A percentile compares a stretch with the other conserved stretches of the same genome.
Evolutionary conservation across 2,888 invertebrate species (phyloP).

Genomic region (Glyphotaelius pellucidus): DNA sequence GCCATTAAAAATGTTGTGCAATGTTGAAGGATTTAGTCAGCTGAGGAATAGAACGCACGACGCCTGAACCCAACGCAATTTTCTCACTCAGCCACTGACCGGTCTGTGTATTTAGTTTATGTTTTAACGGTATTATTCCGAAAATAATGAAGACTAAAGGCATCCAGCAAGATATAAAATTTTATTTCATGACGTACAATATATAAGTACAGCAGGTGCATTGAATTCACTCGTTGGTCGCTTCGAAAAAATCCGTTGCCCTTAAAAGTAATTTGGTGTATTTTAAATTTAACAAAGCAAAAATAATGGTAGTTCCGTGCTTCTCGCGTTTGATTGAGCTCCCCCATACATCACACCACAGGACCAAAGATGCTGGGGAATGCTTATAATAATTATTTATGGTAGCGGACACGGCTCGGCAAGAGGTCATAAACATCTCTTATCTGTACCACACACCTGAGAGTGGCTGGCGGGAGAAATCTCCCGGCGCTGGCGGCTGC

Average conservation of each 20-base stretch:
- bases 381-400: constrained; percentile 47
- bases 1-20: too few relatives aligned
- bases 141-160: too few relatives aligned
- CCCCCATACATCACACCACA: constrained; percentile 51
- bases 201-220: background rate
- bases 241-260: background rate
- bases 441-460: constrained; percentile 44
- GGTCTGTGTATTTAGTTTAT: too few relatives aligned
- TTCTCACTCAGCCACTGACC: too few relatives aligned
- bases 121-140: too few relatives aligned
- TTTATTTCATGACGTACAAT: background rate
- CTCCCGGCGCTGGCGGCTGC: background rate
- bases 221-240: background rate
- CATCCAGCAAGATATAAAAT: background rate
- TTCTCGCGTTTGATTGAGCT: constrained; percentile 39
- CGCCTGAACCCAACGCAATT: too few relatives aligned
- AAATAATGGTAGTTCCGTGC: constrained; percentile 6
- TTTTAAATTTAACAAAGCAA: constrained; percentile 5
- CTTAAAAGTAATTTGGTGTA: background rate
- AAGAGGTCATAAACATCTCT: constrained; percentile 40
- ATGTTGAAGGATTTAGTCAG: too few relatives aligned
- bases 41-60: too few relatives aligned
- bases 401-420: constrained; percentile 28
- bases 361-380: constrained; percentile 34
- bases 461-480: background rate